A percentile compares a stretch with the other conserved stretches of the same genome.
Evolutionary conservation across 2,113 vertebrate species (phyloP).

Genomic region (Antigone vipio): DNA sequence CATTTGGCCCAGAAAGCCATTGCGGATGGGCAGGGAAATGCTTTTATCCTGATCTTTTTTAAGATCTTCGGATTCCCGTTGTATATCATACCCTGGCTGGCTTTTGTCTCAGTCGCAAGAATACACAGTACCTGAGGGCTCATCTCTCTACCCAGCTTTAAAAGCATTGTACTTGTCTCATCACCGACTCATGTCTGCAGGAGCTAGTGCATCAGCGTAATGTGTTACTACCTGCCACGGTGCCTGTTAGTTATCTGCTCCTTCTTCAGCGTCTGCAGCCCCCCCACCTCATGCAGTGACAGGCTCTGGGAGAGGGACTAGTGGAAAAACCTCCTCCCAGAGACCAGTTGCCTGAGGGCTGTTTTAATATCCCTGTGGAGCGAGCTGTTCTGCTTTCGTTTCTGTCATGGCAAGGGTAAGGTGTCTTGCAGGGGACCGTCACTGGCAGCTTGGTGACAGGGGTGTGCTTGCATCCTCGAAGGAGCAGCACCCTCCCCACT

Average conservation of each 20-base stretch:
- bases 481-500: neutral
- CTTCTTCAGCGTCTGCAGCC: neutral
- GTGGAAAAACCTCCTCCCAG: neutral
- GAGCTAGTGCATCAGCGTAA: neutral
- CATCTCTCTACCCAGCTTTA: neutral
- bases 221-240: neutral
- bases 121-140: neutral
- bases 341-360: neutral
- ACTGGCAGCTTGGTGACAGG: neutral
- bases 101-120: constrained; percentile 9
- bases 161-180: neutral
- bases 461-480: neutral
- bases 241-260: neutral
- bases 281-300: neutral
- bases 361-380: neutral
- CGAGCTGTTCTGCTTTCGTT: neutral
- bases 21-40: neutral
- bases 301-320: neutral
- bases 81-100: neutral
- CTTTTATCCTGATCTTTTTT: neutral
- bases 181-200: neutral
- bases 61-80: neutral
- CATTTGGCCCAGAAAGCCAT: neutral
- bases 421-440: fast-evolving
- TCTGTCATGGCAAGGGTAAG: neutral